phyloP scores from a whole-genome alignment of 2,888 invertebrate species.

The Meta bourneti region DNA sequence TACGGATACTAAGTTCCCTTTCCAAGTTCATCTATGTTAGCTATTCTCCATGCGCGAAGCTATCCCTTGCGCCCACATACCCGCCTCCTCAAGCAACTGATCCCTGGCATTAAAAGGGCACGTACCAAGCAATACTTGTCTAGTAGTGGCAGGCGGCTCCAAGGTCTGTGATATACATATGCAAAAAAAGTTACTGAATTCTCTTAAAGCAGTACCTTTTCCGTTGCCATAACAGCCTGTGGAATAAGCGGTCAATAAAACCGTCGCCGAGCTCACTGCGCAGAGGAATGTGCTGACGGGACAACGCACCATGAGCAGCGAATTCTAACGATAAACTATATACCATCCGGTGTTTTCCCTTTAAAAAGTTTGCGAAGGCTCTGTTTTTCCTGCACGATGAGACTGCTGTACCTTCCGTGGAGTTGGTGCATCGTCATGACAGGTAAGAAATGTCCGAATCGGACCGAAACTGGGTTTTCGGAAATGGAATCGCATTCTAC shows the following conservation, averaged over 20 bases:
- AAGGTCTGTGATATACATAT: not conserved
- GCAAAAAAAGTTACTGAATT: not conserved
- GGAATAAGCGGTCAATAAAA: conserved; percentile 58
- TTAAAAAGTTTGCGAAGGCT: not conserved
- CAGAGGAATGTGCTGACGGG: conserved; percentile 13
- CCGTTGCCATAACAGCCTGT: conserved; percentile 23
- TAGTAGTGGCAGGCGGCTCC: not conserved
- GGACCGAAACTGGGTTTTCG: not conserved
- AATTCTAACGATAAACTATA: not conserved
- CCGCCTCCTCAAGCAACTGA: not conserved
- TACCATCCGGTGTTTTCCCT: not conserved
- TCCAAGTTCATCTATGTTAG: too few species aligned
- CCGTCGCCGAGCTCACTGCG: conserved; percentile 31
- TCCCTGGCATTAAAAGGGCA: not conserved
- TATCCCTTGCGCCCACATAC: conserved; percentile 5
- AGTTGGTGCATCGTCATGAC: not conserved
- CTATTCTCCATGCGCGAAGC: not conserved
- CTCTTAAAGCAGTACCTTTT: not conserved
- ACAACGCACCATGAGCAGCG: not conserved
- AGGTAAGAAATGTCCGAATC: conserved; percentile 3
- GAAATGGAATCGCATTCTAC: not conserved
- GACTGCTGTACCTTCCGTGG: not conserved
- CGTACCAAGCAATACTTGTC: not conserved
- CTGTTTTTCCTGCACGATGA: not conserved
- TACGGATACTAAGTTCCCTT: too few species aligned